Percentiles rank a stretch among this genome's conserved stretches.
These are phyloP conservation scores for Sebastes hopkinsi DNA, from an alignment of 2,797 vertebrate species.

Conservation along the genomic window DNA sequence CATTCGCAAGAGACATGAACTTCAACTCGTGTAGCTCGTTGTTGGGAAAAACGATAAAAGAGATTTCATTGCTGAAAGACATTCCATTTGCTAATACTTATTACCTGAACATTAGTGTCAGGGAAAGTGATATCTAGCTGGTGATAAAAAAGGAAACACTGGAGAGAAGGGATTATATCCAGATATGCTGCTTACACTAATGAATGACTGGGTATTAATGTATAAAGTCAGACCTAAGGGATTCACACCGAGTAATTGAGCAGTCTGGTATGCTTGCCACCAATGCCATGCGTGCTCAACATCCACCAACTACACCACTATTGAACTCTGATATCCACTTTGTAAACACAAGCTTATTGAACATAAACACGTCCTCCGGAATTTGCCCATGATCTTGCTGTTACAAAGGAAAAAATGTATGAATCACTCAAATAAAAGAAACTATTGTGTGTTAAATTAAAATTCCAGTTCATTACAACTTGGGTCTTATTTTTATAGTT, in stretches of 20 bases:
- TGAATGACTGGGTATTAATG: conserved; percentile 58
- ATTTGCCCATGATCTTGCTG: neutral
- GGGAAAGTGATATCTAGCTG: conserved; percentile 30
- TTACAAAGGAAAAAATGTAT: neutral
- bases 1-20: conserved; percentile 11
- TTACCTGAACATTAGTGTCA: conserved; percentile 50
- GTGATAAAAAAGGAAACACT: conserved; percentile 37
- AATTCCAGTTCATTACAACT: neutral
- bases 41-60: conserved; percentile 21
- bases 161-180: conserved; percentile 52
- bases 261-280: conserved; percentile 12
- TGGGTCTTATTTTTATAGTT: neutral
- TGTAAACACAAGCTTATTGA: neutral
- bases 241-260: conserved; percentile 44
- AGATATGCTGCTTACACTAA: conserved; percentile 58
- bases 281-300: conserved; percentile 11
- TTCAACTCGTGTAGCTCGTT: neutral
- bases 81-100: conserved; percentile 43
- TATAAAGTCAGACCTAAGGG: conserved; percentile 48
- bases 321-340: neutral
- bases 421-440: neutral
- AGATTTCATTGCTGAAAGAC: conserved; percentile 33
- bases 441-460: neutral
- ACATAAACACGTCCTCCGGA: neutral
- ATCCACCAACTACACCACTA: neutral